A percentile compares a stretch with the other conserved stretches of the same genome.
Evolutionary conservation across 2,888 invertebrate species (phyloP).

Genomic region (Nymphalis polychloros): DNA sequence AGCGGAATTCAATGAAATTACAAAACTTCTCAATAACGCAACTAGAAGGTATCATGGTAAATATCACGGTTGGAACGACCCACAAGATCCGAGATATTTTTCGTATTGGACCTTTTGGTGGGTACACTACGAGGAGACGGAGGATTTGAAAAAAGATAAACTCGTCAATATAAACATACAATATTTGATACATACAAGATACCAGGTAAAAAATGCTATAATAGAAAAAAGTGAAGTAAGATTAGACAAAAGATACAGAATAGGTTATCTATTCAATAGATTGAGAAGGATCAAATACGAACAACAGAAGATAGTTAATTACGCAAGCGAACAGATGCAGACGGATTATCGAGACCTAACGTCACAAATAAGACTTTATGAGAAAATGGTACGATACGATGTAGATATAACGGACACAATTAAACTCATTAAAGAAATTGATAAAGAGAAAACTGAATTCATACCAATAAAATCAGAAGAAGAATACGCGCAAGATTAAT

Average conservation of each 20-base stretch:
- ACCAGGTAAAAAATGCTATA: conserved; percentile 48
- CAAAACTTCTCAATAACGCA: conserved; percentile 26
- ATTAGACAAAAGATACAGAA: conserved; percentile 47
- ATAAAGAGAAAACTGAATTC: conserved; percentile 12
- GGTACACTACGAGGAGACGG: not conserved
- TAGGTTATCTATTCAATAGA: conserved; percentile 56
- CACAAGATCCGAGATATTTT: conserved; percentile 22
- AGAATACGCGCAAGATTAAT: not conserved
- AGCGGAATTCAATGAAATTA: conserved; percentile 39
- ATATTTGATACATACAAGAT: conserved; percentile 49
- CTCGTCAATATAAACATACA: conserved; percentile 36
- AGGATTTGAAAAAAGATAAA: conserved; percentile 28
- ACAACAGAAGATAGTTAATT: conserved; percentile 42
- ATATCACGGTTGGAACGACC: conserved; percentile 29
- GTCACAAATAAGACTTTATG: conserved; percentile 42
- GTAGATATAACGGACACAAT: conserved; percentile 50
- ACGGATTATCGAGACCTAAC: conserved; percentile 13
- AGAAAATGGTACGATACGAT: conserved; percentile 47
- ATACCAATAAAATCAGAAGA: conserved; percentile 9
- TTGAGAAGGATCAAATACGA: conserved; percentile 50
- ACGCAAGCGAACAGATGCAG: not conserved
- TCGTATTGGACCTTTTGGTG: too few relatives aligned
- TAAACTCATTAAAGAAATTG: conserved; percentile 36
- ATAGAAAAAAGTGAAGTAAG: conserved; percentile 37
- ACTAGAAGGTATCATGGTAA: conserved; percentile 26